phyloP scores from a whole-genome alignment of 2,797 vertebrate genomes.

The Cyclura pinguis region DNA sequence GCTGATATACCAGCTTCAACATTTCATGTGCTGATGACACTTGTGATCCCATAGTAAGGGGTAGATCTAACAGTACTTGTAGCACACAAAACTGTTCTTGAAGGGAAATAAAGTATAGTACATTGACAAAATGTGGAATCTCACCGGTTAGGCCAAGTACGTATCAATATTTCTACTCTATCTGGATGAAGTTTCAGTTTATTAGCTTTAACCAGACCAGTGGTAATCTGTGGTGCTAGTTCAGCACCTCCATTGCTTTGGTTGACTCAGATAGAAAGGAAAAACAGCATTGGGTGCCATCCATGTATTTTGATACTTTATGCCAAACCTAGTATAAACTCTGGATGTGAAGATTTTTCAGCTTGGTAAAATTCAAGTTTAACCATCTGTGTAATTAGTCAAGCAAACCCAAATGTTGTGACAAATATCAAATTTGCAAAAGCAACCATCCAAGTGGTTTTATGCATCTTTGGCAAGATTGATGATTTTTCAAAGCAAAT shows the following conservation, averaged over 20 bases:
- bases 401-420: slow-evolving; percentile 13
- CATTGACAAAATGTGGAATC: not conserved
- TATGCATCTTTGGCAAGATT: not conserved
- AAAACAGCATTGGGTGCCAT: not conserved
- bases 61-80: not conserved
- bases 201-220: not conserved
- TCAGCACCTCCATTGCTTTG: not conserved
- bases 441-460: not conserved
- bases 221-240: no score
- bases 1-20: not conserved
- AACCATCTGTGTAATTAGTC: not conserved
- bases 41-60: not conserved
- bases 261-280: not conserved
- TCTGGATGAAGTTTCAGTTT: not conserved
- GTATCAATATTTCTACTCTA: not conserved
- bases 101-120: not conserved
- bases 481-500: not conserved
- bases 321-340: not conserved
- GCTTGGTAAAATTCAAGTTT: not conserved
- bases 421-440: slow-evolving; percentile 8
- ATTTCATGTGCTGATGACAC: not conserved
- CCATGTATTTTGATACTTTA: not conserved
- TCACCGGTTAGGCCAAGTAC: not conserved
- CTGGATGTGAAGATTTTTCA: not conserved
- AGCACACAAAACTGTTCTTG: not conserved